phyloP scores from a whole-genome alignment of 2,797 vertebrate genomes.

The Sphenodon punctatus region DNA sequence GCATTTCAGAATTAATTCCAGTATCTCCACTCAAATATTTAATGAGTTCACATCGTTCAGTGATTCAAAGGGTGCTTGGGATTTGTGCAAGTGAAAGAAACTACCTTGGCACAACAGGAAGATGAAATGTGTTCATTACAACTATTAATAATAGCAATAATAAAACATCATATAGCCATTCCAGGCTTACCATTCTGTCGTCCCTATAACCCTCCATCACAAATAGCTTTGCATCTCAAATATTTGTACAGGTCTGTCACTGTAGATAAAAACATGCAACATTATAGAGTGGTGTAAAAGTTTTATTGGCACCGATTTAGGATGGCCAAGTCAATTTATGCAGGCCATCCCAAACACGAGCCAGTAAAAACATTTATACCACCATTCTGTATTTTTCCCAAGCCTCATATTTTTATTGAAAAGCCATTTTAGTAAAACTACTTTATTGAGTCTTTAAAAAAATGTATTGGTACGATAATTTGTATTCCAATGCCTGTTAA shows the following conservation, averaged over 20 bases:
- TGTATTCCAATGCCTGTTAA: slow-evolving; percentile 8
- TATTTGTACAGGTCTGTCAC: neutral
- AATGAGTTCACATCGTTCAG: neutral
- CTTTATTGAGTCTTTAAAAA: neutral
- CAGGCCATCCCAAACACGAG: neutral
- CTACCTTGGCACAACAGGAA: neutral
- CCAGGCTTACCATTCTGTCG: neutral
- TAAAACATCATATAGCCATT: neutral
- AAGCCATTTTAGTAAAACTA: neutral
- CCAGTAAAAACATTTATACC: slow-evolving; percentile 27
- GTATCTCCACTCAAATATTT: neutral
- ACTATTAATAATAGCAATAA: neutral
- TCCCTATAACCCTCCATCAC: neutral
- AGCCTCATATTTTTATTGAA: slow-evolving; percentile 4
- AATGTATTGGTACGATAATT: neutral
- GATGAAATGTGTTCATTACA: neutral
- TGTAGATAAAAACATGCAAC: neutral
- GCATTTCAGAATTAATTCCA: neutral
- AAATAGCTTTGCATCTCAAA: neutral
- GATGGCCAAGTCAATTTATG: neutral
- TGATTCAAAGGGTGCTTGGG: neutral
- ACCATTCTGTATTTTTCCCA: neutral
- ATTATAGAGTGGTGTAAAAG: neutral
- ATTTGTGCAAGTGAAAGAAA: neutral
- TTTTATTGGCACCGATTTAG: slow-evolving; percentile 12